Evolutionary conservation across 2,888 invertebrate genomes (phyloP), one percentile per base, ranked within the genome.

Genomic region (Caradrina kadenii): DNA sequence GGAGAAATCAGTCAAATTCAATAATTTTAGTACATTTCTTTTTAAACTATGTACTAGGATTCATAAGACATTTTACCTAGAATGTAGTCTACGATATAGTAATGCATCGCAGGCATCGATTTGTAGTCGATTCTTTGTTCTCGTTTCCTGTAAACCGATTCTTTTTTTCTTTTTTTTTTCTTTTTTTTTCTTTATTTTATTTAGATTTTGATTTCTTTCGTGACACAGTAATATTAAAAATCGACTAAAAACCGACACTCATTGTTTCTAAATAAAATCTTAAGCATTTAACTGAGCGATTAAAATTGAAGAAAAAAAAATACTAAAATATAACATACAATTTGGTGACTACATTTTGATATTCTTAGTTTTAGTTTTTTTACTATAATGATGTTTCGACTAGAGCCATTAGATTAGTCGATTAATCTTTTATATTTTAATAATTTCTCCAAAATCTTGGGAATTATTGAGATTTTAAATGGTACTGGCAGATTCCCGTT

Each of bases 1-100:
- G 61, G 50, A 77, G 73, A 81, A 81, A 76, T 87, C 86, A 86
- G 86, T 89, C 89, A 73, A 78, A 84, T 82, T 73, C 73, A 80
- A 77, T 71, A 69, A 76, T 69, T 79, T 76, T 73, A 79, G 68
- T 72, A 80, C 73, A 79, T 64, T 45, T 39, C 26, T 26, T 39
- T 45, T 45, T 45, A 45, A 45, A 21, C 82, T 88, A 86, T 68
- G 73, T 61, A 79, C 85, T 88, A 88, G 78, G 83, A 84, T 89
- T 90, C 89, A 89, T 90, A 89, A 90, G 90, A 89, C 84, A 84
- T 84, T 87, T 84, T 80, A 82, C 78, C 81, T 83, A 85, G 48
- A 80, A 77, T 83, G 78, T 80, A 81, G 26, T 55, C 81, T 86
- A 85, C 66, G 42, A 53, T 69, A 79, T 63, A 80, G 21, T 63